Base-by-base conservation (phyloP, 2,113 vertebrate genomes). In the Microtus oregoni region DNA sequence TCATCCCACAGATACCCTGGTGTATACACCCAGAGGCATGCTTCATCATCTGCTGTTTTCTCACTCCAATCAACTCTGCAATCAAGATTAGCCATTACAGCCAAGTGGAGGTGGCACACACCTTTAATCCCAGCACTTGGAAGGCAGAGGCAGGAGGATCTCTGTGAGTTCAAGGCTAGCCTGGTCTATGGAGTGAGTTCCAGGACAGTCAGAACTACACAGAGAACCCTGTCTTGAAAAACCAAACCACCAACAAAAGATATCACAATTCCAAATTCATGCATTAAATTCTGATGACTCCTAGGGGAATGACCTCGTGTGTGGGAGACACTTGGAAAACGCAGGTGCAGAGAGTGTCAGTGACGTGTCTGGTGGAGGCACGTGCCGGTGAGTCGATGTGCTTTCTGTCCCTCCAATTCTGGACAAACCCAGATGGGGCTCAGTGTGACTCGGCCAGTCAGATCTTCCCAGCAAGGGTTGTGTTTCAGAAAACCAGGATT, bases 341-440 rank as follows among this genome's bases (percentile, higher is more conserved):
- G 24, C 35, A 24, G 41, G 35, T 30, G 8, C 52, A 65, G n/a
- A 7, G 17, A 20, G 1, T 7, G 14, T 76, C 4, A 30, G 61
- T 14, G 41, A 28, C 11, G 8, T 67, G 76, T 2, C 28, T 72
- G 52, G 50, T 5, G 8, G 65, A 67, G 75, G 30, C 55, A 17
- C 0, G 0, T 2, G 47, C 14, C 52, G 32, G 61, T 26, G 55
- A 38, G 85, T 2, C 0, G 3, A 44, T 2, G 28, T 4, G 44
- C 10, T 68, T 68, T 17, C 14, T 68, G 20, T 11, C 0, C 14
- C 58, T 35, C 47, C 20, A 26, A 0, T 61, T 91, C 24, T 0
- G 3, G 72, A 24, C 14, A 30, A 73, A 5, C 19, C 68, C 6
- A 38, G 24, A 15, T 7, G 5, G 28, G 22, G 22, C 0, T 1